phyloP scores from a whole-genome alignment of 2,888 invertebrate genomes.

The Trissolcus japonicus region DNA sequence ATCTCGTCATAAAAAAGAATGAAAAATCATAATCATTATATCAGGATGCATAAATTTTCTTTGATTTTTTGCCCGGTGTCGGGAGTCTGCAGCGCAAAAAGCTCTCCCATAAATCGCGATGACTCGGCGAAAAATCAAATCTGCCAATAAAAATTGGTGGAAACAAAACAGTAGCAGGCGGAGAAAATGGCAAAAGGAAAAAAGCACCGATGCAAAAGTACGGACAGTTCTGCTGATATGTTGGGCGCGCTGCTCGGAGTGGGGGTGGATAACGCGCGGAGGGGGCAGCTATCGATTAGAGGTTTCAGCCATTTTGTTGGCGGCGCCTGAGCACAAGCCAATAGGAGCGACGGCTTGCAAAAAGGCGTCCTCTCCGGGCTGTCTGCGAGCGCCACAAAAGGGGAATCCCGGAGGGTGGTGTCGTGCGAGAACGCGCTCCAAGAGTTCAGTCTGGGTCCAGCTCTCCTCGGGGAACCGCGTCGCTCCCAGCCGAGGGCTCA shows the following conservation, averaged over 20 bases:
- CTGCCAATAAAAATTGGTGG: not conserved
- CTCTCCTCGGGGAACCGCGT: conserved; percentile 20
- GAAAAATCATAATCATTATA: too few relatives aligned
- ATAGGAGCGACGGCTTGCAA: conserved; percentile 8
- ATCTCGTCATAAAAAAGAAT: too few relatives aligned
- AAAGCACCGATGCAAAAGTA: conserved; percentile 1
- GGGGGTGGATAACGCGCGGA: not conserved
- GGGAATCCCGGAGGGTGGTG: conserved; percentile 22
- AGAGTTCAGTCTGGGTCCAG: conserved; percentile 27
- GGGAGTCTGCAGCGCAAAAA: not conserved
- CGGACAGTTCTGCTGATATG: conserved; percentile 12
- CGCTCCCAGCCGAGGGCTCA: conserved; percentile 3
- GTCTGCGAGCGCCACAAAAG: conserved; percentile 7
- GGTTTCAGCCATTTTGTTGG: conserved; percentile 45
- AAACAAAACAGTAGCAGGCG: conserved; percentile 1
- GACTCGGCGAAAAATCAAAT: not conserved
- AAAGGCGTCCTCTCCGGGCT: conserved; percentile 19
- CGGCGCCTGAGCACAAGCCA: conserved; percentile 20
- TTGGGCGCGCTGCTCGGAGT: not conserved
- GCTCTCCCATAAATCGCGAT: not conserved
- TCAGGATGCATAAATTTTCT: not conserved
- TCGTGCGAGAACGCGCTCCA: conserved; percentile 7
- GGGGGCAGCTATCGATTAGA: conserved; percentile 36
- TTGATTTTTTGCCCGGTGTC: not conserved
- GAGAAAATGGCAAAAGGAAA: conserved; percentile 1